These are phyloP conservation scores for Halisarca cf. caerulea DNA, from an alignment of 37 sponge, comb jelly and placozoan genomes.

Conservation along the genomic window DNA sequence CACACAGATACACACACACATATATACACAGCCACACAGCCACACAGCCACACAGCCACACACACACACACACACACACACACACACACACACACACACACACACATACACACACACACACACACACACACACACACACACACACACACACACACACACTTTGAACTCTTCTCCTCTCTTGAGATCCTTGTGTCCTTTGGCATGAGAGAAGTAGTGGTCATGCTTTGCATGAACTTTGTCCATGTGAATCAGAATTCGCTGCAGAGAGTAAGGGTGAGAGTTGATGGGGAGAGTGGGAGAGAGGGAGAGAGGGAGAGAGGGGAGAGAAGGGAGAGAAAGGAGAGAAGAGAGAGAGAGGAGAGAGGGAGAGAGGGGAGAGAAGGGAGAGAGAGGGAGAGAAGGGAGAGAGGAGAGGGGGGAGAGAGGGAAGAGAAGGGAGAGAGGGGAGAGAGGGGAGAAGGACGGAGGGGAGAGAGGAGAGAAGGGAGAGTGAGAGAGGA, in stretches of 20 bases:
- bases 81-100: no score
- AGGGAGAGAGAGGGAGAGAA: background rate
- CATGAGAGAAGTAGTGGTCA: slow-evolving; percentile 49
- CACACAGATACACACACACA: no score
- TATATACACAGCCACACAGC: no score
- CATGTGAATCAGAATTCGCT: slow-evolving; percentile 72
- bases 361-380: slow-evolving; percentile 9
- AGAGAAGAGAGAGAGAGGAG: background rate
- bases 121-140: no score
- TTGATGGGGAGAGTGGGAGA: background rate
- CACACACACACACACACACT: slow-evolving; percentile 19
- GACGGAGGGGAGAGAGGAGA: no score
- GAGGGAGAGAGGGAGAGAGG: background rate
- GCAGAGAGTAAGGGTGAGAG: slow-evolving; percentile 5
- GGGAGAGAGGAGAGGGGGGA: no score
- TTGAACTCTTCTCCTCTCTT: slow-evolving; percentile 49
- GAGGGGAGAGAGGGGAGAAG: no score
- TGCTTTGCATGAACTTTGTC: slow-evolving; percentile 45
- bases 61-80: no score
- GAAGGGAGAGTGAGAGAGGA: no score
- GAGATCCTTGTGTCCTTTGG: slow-evolving; percentile 52
- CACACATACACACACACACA: no score
- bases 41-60: no score
- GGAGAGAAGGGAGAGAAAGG: background rate
- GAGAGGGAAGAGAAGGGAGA: no score